Evolutionary conservation across 2,888 invertebrate species (phyloP).

Genomic region (Mythimna impura): DNA sequence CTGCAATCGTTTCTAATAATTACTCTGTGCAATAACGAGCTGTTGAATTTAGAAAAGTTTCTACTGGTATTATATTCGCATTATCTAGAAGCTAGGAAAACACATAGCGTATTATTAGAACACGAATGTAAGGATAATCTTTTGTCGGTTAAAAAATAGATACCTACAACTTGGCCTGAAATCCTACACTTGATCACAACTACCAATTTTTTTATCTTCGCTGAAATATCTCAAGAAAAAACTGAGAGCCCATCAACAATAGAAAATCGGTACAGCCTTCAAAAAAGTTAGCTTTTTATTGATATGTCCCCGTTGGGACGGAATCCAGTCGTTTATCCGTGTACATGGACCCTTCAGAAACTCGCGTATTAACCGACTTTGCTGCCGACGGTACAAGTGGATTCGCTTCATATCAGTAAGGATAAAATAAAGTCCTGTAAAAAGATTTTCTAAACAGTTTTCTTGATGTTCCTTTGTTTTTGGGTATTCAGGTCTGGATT

Average conservation of each 20-base stretch:
- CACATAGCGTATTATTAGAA: too few relatives aligned
- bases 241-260: background rate
- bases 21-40: background rate
- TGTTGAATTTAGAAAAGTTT: background rate
- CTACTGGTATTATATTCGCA: background rate
- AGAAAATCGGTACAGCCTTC: conserved; percentile 29
- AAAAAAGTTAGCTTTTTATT: conserved; percentile 64
- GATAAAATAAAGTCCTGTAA: conserved; percentile 56
- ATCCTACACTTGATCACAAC: background rate
- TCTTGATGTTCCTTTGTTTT: conserved; percentile 33
- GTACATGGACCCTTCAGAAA: conserved; percentile 56
- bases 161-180: background rate
- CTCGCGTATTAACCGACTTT: conserved; percentile 60
- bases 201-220: background rate
- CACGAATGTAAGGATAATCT: too few relatives aligned
- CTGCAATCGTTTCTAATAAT: background rate
- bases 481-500: conserved; percentile 36
- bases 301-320: conserved; percentile 56
- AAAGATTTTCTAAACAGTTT: conserved; percentile 52
- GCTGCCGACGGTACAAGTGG: conserved; percentile 46
- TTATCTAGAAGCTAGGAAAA: too few relatives aligned
- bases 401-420: conserved; percentile 48
- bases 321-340: conserved; percentile 49
- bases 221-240: background rate
- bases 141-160: background rate